Evolutionary conservation across 2,888 invertebrate genomes (phyloP), one percentile per base, ranked within the genome.

Genomic region (Aphodius granarius): DNA sequence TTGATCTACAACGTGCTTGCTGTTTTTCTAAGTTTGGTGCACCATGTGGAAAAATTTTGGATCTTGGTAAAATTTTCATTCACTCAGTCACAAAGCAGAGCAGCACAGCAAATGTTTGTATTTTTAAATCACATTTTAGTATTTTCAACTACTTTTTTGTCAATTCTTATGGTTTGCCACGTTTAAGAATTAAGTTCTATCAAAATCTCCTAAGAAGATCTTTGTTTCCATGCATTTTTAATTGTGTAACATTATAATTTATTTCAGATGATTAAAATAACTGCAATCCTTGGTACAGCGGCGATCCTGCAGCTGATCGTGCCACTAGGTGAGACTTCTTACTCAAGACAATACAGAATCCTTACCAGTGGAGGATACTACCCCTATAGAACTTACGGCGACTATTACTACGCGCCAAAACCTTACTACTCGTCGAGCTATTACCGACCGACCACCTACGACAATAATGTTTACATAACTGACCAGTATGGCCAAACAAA

Each of bases 401-500:
- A 64, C 23, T 71, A 64, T 19, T 76, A 76, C 23, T 43, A 43
- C 63, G 43, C 66, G 13, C 43, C 43, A 43, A 43, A 43, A 1
- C 13, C 43, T 2, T 43, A 43, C 43, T 43, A 43, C 43, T 73
- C 63, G 0, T 22, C 73, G 16, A 21, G 63, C 4, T 77, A 66
- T 72, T 22, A 63, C 23, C 76, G 79, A 72, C 79, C 78, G 2
- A 66, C 73, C 9, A 66, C 75, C 18, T 71, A 73, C 62, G 81
- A 82, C 66, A 82, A 83, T 70, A 80, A 80, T 16, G 85, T 86
- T 73, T 86, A 86, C 78, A 83, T 86, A 65, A 87, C 86, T 18
- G 86, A 87, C 79, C 81, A 82, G 80, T 85, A 85, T 79, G 87
- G 87, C 13, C 82, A 84, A 78, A 86, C 87, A 4, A 81, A 81